phyloP scores from a whole-genome alignment of 2,113 vertebrate genomes.

The Mus spicilegus region DNA sequence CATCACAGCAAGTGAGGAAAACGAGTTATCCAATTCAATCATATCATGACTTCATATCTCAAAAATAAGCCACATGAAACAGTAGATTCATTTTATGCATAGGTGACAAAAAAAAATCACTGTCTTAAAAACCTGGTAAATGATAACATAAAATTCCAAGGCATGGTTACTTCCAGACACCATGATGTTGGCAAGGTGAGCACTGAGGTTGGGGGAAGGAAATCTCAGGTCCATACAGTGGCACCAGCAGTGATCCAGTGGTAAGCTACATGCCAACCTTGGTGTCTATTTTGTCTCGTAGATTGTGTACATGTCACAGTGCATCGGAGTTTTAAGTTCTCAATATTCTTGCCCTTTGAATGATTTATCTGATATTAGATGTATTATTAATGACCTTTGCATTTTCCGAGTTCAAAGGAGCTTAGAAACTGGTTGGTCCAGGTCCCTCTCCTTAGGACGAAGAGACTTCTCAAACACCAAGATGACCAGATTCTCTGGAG shows the following conservation, averaged over 20 bases:
- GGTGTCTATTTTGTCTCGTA: not conserved
- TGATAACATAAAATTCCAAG: not conserved
- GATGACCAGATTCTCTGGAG: no score
- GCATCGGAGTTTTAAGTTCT: slow-evolving; percentile 15
- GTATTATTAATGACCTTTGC: not conserved
- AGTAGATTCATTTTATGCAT: not conserved
- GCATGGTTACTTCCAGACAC: not conserved
- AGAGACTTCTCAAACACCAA: not conserved
- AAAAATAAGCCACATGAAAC: not conserved
- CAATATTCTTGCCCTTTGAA: not conserved
- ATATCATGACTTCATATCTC: not conserved
- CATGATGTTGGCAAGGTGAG: not conserved
- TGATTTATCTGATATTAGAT: not conserved
- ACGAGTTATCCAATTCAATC: not conserved
- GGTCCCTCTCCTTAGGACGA: not conserved
- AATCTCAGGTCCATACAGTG: not conserved
- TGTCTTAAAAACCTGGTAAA: not conserved
- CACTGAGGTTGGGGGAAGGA: accelerated
- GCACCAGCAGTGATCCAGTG: not conserved
- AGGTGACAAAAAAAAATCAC: not conserved
- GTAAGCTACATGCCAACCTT: not conserved
- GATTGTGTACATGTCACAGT: not conserved
- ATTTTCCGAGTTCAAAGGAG: not conserved
- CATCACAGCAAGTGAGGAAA: not conserved
- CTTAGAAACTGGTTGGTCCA: not conserved